These are phyloP conservation scores for Rhea americana DNA, from an alignment of 2,113 vertebrate species.

Conservation along the genomic window DNA sequence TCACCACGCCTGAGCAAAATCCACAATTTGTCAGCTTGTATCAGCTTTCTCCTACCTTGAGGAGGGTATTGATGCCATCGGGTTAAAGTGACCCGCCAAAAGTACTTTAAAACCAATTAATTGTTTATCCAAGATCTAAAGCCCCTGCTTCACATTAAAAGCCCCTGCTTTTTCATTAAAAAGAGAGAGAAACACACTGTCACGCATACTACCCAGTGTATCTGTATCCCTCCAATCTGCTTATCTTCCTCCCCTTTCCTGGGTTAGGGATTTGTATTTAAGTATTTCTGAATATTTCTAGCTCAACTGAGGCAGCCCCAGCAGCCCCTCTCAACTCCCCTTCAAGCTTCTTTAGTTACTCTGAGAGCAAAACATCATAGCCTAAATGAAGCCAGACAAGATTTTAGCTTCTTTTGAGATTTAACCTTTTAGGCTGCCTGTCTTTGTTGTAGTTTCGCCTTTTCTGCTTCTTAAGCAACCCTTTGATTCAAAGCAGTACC, in stretches of 20 bases:
- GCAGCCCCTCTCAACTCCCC: not conserved
- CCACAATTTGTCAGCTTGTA: not conserved
- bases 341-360: not conserved
- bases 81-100: not conserved
- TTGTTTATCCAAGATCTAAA: not conserved
- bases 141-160: not conserved
- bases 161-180: too few relatives aligned
- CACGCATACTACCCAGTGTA: not conserved
- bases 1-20: not conserved
- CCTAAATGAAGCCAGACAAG: not conserved
- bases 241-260: not conserved
- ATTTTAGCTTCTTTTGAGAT: not conserved
- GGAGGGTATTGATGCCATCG: not conserved
- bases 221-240: not conserved
- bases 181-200: not conserved
- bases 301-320: not conserved
- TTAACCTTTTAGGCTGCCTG: not conserved
- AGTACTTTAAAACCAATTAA: not conserved
- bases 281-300: not conserved
- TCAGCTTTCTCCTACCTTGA: not conserved
- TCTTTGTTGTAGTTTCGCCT: not conserved
- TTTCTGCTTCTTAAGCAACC: not conserved
- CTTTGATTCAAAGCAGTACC: not conserved
- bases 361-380: accelerated
- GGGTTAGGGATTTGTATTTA: too few relatives aligned